These are phyloP conservation scores for Crocallis elinguaria DNA, from an alignment of 2,888 invertebrate genomes.

Conservation along the genomic window DNA sequence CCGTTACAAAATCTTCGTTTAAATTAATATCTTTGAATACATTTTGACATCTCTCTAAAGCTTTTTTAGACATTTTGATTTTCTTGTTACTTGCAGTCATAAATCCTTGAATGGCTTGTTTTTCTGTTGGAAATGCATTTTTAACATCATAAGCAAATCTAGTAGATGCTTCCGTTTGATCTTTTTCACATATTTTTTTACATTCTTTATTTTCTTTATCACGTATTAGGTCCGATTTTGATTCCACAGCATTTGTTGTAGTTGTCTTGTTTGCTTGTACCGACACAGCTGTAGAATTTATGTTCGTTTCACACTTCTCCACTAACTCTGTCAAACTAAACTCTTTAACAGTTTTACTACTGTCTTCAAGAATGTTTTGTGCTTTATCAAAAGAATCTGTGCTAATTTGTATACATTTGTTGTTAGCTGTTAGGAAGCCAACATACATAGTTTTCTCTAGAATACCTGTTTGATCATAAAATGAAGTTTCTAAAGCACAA, in stretches of 20 bases:
- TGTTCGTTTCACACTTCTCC: conserved; percentile 42
- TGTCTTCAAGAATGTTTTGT: conserved; percentile 54
- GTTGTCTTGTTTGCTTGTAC: background rate
- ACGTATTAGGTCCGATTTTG: background rate
- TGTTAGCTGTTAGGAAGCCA: conserved; percentile 75
- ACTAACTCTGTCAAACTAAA: conserved; percentile 54
- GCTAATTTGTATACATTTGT: conserved; percentile 67
- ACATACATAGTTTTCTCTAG: conserved; percentile 70
- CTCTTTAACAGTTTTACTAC: conserved; percentile 36
- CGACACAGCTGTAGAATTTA: conserved; percentile 2
- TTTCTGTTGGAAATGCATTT: conserved; percentile 8
- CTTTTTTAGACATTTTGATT: conserved; percentile 34
- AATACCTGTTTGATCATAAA: conserved; percentile 52
- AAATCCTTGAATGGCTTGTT: conserved; percentile 52
- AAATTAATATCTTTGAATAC: conserved; percentile 11
- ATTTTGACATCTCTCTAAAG: conserved; percentile 3
- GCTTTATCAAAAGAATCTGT: conserved; percentile 66
- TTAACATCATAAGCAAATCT: background rate
- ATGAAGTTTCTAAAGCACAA: conserved; percentile 64
- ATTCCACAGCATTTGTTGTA: background rate
- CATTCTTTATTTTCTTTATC: background rate
- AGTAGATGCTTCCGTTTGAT: background rate
- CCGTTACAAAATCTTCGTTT: conserved; percentile 1
- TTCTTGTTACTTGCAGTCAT: conserved; percentile 59
- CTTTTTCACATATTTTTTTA: background rate